Evolutionary conservation across 2,888 invertebrate species (phyloP).

Genomic region (Auanema freiburgensis): DNA sequence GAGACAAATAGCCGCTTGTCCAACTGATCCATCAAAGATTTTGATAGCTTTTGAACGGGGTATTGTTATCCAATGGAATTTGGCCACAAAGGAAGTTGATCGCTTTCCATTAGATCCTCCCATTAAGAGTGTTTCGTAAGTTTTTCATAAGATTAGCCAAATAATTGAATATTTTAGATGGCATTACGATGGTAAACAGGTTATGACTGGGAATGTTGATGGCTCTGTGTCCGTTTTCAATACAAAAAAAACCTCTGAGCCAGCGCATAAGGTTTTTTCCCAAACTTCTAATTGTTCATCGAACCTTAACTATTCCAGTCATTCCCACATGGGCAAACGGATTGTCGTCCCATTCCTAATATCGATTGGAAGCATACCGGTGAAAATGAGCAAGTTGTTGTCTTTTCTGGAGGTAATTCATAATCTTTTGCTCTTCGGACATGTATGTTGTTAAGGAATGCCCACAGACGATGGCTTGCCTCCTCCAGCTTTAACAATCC

Average conservation of each 20-base stretch:
- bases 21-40: conserved; percentile 76
- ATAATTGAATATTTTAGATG: conserved; percentile 71
- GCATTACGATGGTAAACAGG: conserved; percentile 96
- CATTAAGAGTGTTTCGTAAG: conserved; percentile 43
- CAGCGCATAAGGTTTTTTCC: conserved; percentile 32
- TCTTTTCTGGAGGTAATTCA: conserved; percentile 52
- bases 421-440: neutral
- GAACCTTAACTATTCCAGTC: conserved; percentile 18
- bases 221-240: conserved; percentile 94
- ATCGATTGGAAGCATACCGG: conserved; percentile 55
- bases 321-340: conserved; percentile 48
- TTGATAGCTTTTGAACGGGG: conserved; percentile 95
- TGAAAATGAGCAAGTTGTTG: conserved; percentile 56
- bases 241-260: conserved; percentile 70
- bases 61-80: conserved; percentile 91
- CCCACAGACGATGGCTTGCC: conserved; percentile 61
- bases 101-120: conserved; percentile 59
- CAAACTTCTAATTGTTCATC: neutral
- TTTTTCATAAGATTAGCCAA: neutral
- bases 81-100: conserved; percentile 82
- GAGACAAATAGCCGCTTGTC: conserved; percentile 93
- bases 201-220: conserved; percentile 90
- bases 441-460: conserved; percentile 46
- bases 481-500: conserved; percentile 67
- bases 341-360: conserved; percentile 56